Evolutionary conservation across 2,797 vertebrate genomes (phyloP).

Genomic region (Aplochiton taeniatus): DNA sequence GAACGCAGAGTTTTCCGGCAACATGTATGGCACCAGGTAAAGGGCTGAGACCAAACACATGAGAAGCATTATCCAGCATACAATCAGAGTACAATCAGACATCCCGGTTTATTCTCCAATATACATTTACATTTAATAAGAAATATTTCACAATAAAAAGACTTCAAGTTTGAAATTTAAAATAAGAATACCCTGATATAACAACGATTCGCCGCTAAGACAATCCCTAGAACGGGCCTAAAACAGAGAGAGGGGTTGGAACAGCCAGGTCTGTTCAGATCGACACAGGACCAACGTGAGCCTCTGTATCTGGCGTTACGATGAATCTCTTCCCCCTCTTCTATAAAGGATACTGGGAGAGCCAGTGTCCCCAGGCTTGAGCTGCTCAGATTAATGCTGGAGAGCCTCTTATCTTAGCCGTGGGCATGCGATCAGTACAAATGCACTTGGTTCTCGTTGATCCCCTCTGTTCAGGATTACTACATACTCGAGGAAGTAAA

Average conservation of each 20-base stretch:
- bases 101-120: background rate
- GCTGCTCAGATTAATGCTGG: slow-evolving; percentile 39
- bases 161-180: too few species aligned
- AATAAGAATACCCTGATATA: too few species aligned
- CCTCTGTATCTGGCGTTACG: slow-evolving; percentile 52
- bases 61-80: background rate
- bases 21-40: slow-evolving; percentile 96
- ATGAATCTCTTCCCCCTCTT: slow-evolving; percentile 59
- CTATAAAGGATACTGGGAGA: slow-evolving; percentile 43
- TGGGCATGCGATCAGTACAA: background rate
- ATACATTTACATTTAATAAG: too few species aligned
- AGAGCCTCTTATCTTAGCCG: background rate
- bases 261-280: slow-evolving; percentile 66
- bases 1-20: slow-evolving; percentile 91
- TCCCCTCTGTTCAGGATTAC: too few species aligned
- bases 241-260: slow-evolving; percentile 23
- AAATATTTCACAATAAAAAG: too few species aligned
- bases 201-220: too few species aligned
- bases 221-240: too few species aligned
- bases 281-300: slow-evolving; percentile 27
- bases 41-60: background rate
- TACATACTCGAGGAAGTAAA: too few species aligned
- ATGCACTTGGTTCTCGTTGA: too few species aligned
- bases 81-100: too few species aligned
- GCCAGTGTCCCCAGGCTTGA: slow-evolving; percentile 12